Percentiles rank a stretch among this genome's conserved stretches.
These are phyloP conservation scores for Chloroceryle inda DNA, from an alignment of 2,797 vertebrate genomes.

Conservation along the genomic window DNA sequence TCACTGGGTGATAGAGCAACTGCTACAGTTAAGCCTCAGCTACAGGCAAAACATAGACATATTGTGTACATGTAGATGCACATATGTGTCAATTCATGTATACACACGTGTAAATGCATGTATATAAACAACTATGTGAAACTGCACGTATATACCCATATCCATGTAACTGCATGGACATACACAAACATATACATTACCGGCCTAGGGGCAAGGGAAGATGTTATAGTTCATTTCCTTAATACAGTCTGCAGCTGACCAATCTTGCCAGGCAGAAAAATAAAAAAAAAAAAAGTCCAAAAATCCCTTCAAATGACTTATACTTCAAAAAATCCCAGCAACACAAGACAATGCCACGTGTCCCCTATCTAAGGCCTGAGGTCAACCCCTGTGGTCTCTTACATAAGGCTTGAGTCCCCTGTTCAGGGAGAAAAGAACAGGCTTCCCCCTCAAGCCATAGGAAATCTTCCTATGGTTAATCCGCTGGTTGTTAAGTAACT, in stretches of 20 bases:
- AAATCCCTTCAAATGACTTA: background rate
- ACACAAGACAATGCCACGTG: rapidly evolving
- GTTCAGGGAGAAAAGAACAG: background rate
- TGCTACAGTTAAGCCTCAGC: background rate
- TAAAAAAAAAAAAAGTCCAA: background rate
- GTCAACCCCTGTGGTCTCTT: background rate
- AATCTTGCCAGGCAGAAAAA: background rate
- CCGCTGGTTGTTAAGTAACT: constrained; percentile 51
- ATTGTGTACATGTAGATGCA: background rate
- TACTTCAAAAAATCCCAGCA: background rate
- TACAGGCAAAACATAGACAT: background rate
- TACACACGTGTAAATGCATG: background rate
- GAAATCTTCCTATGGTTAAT: constrained; percentile 41
- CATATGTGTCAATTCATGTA: background rate
- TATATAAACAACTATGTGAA: background rate
- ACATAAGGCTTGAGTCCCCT: background rate
- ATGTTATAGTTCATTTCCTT: background rate
- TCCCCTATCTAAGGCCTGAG: background rate
- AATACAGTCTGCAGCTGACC: background rate
- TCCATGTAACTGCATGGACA: background rate
- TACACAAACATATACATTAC: background rate
- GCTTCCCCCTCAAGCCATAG: background rate
- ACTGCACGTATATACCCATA: background rate
- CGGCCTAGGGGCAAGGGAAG: rapidly evolving
- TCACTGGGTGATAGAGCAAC: background rate